A percentile compares a stretch with the other conserved stretches of the same genome.
phyloP scores from a whole-genome alignment of 92 coral and sea anemone genomes.

The Muricea muricata region DNA sequence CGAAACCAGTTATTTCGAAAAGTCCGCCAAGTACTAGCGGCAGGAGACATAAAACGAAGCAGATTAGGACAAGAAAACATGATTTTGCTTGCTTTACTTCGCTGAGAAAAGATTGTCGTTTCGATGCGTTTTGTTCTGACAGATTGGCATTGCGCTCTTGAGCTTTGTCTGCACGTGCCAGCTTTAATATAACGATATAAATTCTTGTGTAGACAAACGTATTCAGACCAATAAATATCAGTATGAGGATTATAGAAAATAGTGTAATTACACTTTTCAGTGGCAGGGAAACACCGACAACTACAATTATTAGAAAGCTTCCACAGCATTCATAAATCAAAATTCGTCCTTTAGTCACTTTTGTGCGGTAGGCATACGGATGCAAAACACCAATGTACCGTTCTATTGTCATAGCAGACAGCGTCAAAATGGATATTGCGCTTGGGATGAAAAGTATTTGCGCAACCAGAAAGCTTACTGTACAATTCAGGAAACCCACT shows the following conservation, averaged over 20 bases:
- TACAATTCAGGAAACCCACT: neutral
- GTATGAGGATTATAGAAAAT: neutral
- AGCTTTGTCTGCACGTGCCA: neutral
- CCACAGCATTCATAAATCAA: conserved; percentile 12
- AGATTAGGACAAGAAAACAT: neutral
- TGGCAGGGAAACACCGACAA: neutral
- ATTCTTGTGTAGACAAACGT: conserved; percentile 1
- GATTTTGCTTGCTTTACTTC: conserved; percentile 19
- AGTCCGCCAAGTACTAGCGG: neutral
- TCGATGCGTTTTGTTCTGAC: neutral
- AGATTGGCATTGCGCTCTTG: neutral
- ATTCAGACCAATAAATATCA: neutral
- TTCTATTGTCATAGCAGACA: conserved; percentile 3
- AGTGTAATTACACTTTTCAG: neutral
- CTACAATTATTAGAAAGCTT: neutral
- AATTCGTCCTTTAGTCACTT: neutral
- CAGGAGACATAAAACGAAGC: conserved; percentile 10
- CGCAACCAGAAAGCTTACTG: neutral
- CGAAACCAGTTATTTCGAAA: neutral
- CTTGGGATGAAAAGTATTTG: neutral
- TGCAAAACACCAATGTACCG: conserved; percentile 5
- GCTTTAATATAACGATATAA: neutral
- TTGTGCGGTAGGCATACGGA: conserved; percentile 1
- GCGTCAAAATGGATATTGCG: neutral
- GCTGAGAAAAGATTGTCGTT: neutral